A percentile compares a stretch with the other conserved stretches of the same genome.
These are phyloP conservation scores for Steinernema scapterisci DNA, from an alignment of 2,888 invertebrate genomes.

Conservation along the genomic window DNA sequence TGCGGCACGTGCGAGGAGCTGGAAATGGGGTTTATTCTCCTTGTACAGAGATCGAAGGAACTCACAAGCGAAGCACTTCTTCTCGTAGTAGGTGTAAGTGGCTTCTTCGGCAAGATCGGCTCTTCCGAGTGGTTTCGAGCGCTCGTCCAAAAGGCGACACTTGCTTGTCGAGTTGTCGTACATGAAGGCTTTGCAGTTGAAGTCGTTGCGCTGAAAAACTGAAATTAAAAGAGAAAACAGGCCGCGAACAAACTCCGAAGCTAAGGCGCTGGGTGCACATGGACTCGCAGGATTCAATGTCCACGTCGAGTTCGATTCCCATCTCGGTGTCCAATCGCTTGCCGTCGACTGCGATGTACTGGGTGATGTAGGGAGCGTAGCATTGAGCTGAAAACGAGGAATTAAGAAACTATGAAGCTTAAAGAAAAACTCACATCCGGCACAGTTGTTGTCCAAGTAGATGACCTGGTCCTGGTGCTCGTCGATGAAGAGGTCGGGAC, in stretches of 20 bases:
- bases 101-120: conserved; percentile 55
- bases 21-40: conserved; percentile 33
- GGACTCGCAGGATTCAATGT: conserved; percentile 61
- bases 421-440: conserved; percentile 58
- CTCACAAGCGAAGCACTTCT: conserved; percentile 67
- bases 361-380: conserved; percentile 66
- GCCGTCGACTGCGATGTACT: conserved; percentile 66
- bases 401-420: neutral
- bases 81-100: conserved; percentile 66
- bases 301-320: conserved; percentile 61
- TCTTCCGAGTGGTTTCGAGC: conserved; percentile 65
- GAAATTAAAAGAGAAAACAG: neutral
- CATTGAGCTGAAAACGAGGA: conserved; percentile 61
- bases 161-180: conserved; percentile 61
- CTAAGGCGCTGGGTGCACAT: conserved; percentile 65
- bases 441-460: conserved; percentile 68
- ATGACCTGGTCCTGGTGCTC: conserved; percentile 66
- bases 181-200: conserved; percentile 68
- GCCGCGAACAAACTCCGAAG: conserved; percentile 43
- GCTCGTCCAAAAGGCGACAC: conserved; percentile 65
- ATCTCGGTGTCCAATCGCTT: conserved; percentile 60
- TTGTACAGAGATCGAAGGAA: conserved; percentile 4
- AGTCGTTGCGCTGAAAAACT: conserved; percentile 56
- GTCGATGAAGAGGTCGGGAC: conserved; percentile 66
- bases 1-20: conserved; percentile 66